phyloP scores from a whole-genome alignment of 2,113 vertebrate genomes.

The Jacana jacana region DNA sequence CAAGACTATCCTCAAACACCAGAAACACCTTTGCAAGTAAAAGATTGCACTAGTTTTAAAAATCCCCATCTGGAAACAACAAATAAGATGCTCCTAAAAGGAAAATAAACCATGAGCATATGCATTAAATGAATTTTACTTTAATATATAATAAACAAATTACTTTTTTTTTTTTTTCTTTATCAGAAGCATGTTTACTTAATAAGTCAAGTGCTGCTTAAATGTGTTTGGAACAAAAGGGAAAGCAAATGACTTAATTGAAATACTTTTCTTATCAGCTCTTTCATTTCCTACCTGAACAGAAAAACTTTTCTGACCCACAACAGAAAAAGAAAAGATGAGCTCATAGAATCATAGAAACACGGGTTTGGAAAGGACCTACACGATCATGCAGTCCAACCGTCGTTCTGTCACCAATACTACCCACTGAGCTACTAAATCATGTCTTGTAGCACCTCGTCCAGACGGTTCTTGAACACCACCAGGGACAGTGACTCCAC shows the following conservation, averaged over 20 bases:
- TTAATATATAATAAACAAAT: neutral
- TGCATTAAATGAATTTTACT: neutral
- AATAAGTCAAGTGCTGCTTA: neutral
- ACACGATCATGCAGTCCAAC: too few species aligned
- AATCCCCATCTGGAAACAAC: neutral
- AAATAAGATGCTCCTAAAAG: neutral
- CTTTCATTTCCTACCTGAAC: neutral
- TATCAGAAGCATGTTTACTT: neutral
- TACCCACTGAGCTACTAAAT: too few species aligned
- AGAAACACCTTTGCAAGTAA: neutral
- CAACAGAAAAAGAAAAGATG: neutral
- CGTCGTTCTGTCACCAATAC: too few species aligned
- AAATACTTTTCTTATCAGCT: accelerated
- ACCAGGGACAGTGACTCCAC: too few species aligned
- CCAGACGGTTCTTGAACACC: too few species aligned
- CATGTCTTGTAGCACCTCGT: too few species aligned
- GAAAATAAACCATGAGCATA: accelerated
- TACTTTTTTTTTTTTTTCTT: neutral
- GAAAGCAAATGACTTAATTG: neutral
- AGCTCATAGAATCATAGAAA: too few species aligned
- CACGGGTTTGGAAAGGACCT: too few species aligned
- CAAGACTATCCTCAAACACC: neutral
- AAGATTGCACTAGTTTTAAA: neutral
- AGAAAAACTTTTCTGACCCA: neutral
- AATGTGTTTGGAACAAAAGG: accelerated